These are phyloP conservation scores for Nyctalus aviator DNA, from an alignment of 2,797 vertebrate genomes.

Conservation along the genomic window DNA sequence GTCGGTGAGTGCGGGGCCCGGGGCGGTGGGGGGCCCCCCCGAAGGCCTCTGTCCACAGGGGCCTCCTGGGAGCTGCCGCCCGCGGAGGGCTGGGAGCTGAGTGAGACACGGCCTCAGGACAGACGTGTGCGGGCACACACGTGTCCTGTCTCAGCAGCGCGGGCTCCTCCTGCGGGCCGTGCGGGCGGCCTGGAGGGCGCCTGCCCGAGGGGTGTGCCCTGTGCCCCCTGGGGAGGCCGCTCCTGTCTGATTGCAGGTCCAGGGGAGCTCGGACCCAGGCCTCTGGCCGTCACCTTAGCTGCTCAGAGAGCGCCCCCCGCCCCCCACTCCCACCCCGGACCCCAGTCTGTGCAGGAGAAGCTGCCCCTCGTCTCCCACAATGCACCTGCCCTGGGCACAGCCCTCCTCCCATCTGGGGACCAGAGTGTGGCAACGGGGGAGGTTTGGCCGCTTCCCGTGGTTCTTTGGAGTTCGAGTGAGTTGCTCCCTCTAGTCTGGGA, in stretches of 20 bases:
- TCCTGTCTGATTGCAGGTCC: background rate
- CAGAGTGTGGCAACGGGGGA: background rate
- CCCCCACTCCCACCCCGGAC: no score
- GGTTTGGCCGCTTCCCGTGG: background rate
- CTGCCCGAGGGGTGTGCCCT: background rate
- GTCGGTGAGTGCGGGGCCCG: slow-evolving; percentile 89
- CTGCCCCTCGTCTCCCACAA: rapidly evolving
- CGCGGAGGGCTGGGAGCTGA: background rate
- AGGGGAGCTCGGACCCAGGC: no score
- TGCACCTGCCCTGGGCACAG: no score
- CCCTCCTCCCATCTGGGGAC: background rate
- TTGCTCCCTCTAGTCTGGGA: no score
- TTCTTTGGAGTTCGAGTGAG: no score
- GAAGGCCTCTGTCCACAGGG: no score
- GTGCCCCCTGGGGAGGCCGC: rapidly evolving
- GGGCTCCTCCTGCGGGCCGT: background rate
- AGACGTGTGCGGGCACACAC: background rate
- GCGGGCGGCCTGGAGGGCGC: background rate
- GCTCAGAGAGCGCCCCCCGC: background rate
- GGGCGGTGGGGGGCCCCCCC: rapidly evolving
- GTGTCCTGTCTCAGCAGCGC: background rate
- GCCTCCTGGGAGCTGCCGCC: rapidly evolving
- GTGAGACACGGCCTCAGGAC: background rate
- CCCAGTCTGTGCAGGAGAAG: no score
- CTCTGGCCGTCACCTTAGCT: no score